phyloP scores from a whole-genome alignment of 2,113 vertebrate genomes.

The Anthoscopus minutus region DNA sequence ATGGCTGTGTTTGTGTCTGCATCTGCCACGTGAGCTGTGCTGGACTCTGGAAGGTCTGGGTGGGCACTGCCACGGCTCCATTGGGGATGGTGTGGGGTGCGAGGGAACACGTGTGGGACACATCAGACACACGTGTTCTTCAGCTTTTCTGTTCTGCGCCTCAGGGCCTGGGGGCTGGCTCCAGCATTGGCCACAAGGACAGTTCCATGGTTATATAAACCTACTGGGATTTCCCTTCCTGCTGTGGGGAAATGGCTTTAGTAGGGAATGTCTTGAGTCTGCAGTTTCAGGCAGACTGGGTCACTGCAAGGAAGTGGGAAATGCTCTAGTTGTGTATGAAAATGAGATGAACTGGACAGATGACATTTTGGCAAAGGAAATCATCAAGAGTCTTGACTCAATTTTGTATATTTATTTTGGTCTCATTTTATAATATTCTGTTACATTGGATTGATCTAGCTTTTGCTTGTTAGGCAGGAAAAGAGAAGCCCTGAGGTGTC shows the following conservation, averaged over 20 bases:
- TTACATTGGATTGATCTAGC: background rate
- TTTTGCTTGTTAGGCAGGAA: background rate
- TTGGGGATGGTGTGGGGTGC: accelerated
- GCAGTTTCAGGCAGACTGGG: background rate
- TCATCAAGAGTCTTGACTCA: background rate
- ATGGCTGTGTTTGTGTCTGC: background rate
- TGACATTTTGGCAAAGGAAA: background rate
- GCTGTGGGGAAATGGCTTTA: background rate
- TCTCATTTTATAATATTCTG: background rate
- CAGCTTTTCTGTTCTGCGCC: no score
- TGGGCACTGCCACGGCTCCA: background rate
- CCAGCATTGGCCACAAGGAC: background rate
- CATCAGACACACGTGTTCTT: background rate
- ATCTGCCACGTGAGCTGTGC: background rate
- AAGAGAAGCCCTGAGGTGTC: background rate
- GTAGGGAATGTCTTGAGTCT: background rate
- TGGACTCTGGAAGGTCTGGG: background rate
- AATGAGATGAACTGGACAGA: background rate
- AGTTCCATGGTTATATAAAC: background rate
- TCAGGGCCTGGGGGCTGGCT: background rate
- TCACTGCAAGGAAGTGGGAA: background rate
- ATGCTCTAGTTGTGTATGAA: background rate
- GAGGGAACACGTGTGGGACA: accelerated
- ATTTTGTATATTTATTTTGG: background rate
- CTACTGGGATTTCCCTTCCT: background rate